Evolutionary conservation across 2,113 vertebrate species (phyloP), one percentile per base, ranked within the genome.

Genomic region (Jaculus jaculus): DNA sequence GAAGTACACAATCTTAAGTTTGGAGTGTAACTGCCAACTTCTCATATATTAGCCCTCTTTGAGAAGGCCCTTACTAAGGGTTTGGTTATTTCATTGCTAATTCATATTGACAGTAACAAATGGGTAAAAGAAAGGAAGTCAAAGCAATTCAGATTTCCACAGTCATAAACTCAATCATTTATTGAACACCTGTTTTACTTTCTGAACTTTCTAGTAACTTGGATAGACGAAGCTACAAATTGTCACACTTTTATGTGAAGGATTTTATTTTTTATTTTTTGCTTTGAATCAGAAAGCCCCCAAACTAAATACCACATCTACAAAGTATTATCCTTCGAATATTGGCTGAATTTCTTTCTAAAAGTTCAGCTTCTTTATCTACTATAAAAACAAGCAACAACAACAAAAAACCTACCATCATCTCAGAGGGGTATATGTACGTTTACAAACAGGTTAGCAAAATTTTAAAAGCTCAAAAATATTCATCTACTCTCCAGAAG

Each of bases 161-260:
- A 84, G 68, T 61, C 61, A 92, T 68, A 85, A 93, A 94, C 93
- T 86, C 83, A 86, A 93, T 85, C 69, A 92, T 69, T 90, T 85
- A 90, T 0, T 87, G 68, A 91, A 91, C 85, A 94, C 18, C 39
- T 96, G 84, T 54, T 87, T 82, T 83, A 68, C 82, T 73, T 63
- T 81, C 69, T 91, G 75, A 93, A 80, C 72, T 82, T 96, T 90
- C 80, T 73, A 96, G 68, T 73, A 93, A 93, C 58, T 42, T 85
- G 66, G 75, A n/a, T 32, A 92, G 66, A 91, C n/a, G 9, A 77
- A 58, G 63, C 91, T 77, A 68, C 18, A 87, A 87, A 92, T 0
- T 81, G 47, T 78, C 69, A 92, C 32, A 82, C 69, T 84, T 74
- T 63, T 63, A 65, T 37, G 32, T 65, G 39, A 26, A 78, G 37